Conservation (phyloP, 2,888 invertebrate species). For the Himalopsyche kuldschensis region DNA sequence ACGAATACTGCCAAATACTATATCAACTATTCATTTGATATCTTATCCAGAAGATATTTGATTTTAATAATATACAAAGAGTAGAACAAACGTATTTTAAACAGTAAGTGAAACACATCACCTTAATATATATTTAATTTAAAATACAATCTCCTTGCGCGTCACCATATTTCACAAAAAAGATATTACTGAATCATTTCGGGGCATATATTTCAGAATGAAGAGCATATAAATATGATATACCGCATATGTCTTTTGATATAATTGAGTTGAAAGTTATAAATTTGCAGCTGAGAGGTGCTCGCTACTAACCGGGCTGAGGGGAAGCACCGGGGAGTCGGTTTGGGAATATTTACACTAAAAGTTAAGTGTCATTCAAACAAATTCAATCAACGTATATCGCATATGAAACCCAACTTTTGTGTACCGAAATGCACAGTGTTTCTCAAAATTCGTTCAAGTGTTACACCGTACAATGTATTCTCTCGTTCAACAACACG, state of each 20-base stretch:
- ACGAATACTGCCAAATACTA: too few relatives aligned
- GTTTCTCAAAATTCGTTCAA: neutral
- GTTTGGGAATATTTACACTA: neutral
- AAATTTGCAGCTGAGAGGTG: neutral
- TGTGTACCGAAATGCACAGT: neutral
- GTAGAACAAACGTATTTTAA: too few relatives aligned
- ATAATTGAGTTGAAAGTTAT: neutral
- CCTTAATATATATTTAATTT: too few relatives aligned
- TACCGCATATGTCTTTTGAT: neutral
- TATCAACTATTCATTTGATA: too few relatives aligned
- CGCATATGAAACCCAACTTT: neutral
- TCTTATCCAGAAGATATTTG: too few relatives aligned
- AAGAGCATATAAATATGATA: neutral
- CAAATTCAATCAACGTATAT: constrained; percentile 1
- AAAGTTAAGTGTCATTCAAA: constrained; percentile 1
- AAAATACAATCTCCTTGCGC: too few relatives aligned
- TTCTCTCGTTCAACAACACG: too few relatives aligned
- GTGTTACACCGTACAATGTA: too few relatives aligned
- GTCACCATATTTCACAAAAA: neutral
- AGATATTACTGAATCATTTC: neutral
- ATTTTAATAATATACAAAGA: too few relatives aligned
- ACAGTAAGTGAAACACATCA: too few relatives aligned
- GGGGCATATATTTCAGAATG: neutral
- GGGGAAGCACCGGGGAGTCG: neutral
- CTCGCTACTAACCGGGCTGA: neutral